Base-by-base conservation (phyloP, 1,140 invertebrate species). In the Lepidurus apus region DNA sequence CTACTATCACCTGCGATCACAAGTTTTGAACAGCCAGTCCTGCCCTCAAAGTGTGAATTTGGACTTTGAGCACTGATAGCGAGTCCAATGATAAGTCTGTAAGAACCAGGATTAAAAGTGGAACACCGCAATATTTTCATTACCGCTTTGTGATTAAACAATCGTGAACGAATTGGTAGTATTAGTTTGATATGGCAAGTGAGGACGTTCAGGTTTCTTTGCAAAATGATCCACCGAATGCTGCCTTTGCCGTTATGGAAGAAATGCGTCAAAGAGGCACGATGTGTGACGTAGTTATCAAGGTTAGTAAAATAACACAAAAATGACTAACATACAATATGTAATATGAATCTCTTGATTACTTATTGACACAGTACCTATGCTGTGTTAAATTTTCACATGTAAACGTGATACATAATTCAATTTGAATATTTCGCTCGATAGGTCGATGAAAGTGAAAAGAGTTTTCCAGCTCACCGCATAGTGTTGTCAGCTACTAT, bases 401-500 rank as follows among this genome's bases (percentile, higher is more conserved):
- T 26, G 26, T 26, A 26, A 26, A 26, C 26, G 26, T 26, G 26
- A 44, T 43, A 17, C 44, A 13, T 26, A 74, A n/a, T 45, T 42
- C 65, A n/a, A 78, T 3, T 78, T 81, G 42, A 75, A 79, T 13
- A 80, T 21, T 73, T 13, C 44, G 79, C 80, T 79, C 5, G 44
- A 10, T 82, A 95, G 92, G 92, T 93, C 74, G 93, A 92, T 80
- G 91, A 1, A 1, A 26, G 1, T 26, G 26, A 93, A 82, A 89
- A 91, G 83, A 89, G 88, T 78, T 95, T 96, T 83, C 90, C 89
- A 81, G 94, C 93, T 17, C 95, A 97, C 86, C 88, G 93, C 80
- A 90, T 96, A 80, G 92, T 97, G 24, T 85, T 97, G 53, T 93
- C 94, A 24, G 91, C 93, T 6, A 93, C 92, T 24, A 94, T 96